Conservation (phyloP, 2,797 vertebrate species). For the Micromesistius poutassou region DNA sequence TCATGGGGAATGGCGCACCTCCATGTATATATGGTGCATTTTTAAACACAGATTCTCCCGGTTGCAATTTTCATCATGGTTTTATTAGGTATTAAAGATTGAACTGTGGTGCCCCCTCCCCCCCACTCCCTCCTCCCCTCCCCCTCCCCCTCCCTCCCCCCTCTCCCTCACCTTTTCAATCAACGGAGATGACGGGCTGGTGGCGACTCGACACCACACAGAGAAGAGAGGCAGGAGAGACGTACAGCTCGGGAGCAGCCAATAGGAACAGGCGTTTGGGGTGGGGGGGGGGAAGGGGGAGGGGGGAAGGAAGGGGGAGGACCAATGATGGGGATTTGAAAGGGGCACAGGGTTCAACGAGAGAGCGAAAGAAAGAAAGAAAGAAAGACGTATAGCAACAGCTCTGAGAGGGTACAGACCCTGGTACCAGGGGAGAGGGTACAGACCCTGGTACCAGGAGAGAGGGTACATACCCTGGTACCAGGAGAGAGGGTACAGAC, state of each 20-base stretch:
- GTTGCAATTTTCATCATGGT: constrained; percentile 59
- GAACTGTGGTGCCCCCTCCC: constrained; percentile 33
- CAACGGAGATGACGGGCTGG: constrained; percentile 10
- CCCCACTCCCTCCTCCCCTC: too few species aligned
- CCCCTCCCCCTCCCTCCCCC: not conserved
- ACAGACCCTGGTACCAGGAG: too few species aligned
- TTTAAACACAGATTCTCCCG: constrained; percentile 55
- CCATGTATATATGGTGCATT: constrained; percentile 54
- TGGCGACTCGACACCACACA: not conserved
- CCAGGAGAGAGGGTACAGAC: too few species aligned
- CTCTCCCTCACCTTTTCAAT: constrained; percentile 20
- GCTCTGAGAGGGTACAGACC: too few species aligned
- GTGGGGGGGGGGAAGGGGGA: too few species aligned
- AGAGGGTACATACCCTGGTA: not conserved
- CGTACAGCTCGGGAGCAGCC: not conserved
- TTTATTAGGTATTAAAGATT: constrained; percentile 60
- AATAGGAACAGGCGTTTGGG: not conserved
- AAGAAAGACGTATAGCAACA: too few species aligned
- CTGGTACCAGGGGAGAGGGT: too few species aligned
- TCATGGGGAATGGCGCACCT: constrained; percentile 60
- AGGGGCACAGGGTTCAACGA: not conserved
- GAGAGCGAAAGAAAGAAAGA: not conserved
- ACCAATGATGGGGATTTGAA: not conserved
- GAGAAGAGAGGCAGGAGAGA: not conserved
- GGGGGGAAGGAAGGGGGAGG: not conserved